A percentile compares a stretch with the other conserved stretches of the same genome.
Conservation (phyloP, 2,797 vertebrate genomes). For the Sylvia borin region DNA sequence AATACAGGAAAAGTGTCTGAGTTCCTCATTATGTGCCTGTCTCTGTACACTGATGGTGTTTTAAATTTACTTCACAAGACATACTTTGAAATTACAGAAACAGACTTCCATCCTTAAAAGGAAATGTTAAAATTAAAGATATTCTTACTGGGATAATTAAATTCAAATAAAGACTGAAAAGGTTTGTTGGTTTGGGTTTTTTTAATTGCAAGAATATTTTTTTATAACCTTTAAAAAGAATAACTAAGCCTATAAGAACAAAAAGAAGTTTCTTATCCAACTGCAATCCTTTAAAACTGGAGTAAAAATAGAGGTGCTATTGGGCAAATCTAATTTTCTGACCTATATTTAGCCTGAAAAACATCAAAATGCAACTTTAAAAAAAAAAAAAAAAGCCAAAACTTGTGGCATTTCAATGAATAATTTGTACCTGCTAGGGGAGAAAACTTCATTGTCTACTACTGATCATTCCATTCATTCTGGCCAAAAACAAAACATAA, state of each 20-base stretch:
- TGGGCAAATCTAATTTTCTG: neutral
- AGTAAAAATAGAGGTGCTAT: neutral
- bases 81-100: neutral
- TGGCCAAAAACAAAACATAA: neutral
- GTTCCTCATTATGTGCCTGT: neutral
- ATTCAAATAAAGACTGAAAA: neutral
- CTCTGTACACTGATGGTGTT: neutral
- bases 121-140: constrained; percentile 21
- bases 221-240: neutral
- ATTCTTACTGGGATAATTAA: constrained; percentile 19
- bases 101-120: neutral
- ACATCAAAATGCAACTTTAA: neutral
- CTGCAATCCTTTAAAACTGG: neutral
- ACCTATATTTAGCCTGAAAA: neutral
- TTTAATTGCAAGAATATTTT: neutral
- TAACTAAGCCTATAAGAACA: neutral
- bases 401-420: neutral
- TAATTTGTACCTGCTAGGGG: neutral
- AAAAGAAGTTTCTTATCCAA: neutral
- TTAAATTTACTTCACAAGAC: neutral
- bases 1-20: neutral
- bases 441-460: neutral
- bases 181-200: neutral
- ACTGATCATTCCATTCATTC: neutral
- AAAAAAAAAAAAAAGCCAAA: too few species aligned